These are phyloP conservation scores for Cyanistes caeruleus DNA, from an alignment of 2,113 vertebrate species.

Conservation along the genomic window DNA sequence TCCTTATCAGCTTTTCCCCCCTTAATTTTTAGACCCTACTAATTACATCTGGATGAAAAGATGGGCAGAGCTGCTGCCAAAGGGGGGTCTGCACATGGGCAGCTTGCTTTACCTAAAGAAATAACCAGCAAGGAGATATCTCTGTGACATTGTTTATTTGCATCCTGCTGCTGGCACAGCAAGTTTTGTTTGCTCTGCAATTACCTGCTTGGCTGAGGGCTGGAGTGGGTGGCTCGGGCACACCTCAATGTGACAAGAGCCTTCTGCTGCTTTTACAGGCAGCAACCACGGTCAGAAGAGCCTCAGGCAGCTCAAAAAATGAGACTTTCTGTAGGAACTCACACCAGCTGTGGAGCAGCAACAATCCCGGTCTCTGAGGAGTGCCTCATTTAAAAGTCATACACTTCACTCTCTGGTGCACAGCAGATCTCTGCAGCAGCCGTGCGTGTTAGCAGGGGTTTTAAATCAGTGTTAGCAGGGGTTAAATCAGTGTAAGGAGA, in stretches of 20 bases:
- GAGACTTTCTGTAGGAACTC: not conserved
- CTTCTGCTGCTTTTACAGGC: not conserved
- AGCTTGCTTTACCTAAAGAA: not conserved
- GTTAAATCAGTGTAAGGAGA: not conserved
- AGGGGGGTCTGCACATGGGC: not conserved
- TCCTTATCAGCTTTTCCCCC: not conserved
- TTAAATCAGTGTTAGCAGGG: not conserved
- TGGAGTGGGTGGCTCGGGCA: fast-evolving
- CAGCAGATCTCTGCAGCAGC: not conserved
- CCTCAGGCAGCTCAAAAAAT: not conserved
- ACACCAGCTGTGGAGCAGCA: not conserved
- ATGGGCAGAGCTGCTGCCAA: not conserved
- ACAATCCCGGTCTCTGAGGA: not conserved
- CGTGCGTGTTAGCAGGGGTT: too few relatives aligned
- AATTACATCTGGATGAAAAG: not conserved
- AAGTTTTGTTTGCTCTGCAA: not conserved
- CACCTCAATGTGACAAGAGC: not conserved
- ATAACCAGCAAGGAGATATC: not conserved
- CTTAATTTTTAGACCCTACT: not conserved
- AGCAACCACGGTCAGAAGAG: fast-evolving
- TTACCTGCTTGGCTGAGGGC: not conserved
- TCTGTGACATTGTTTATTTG: not conserved
- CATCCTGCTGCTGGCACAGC: not conserved
- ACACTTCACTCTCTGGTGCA: not conserved
- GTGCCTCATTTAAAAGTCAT: not conserved